Evolutionary conservation across 2,797 vertebrate genomes (phyloP), one percentile per base, ranked within the genome.

Genomic region (Nannoperca australis): DNA sequence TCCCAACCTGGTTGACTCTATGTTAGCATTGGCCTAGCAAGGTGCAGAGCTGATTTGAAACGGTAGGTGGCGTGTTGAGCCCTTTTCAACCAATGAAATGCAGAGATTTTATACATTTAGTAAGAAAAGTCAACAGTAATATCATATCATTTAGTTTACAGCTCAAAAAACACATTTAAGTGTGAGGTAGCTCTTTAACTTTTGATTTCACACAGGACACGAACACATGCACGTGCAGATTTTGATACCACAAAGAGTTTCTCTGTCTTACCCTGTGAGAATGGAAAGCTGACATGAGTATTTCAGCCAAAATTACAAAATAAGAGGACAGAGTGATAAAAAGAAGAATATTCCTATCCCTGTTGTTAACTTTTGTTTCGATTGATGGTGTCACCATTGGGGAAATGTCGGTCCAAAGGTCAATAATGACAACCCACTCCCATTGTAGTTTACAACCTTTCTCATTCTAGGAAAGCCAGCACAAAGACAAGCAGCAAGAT

Each of bases 371-470:
- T 50, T 81, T 70, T 34, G 76, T 89, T 88, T 85, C 73, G 0
- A 81, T 73, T 73, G 59, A 55, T 47, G 45, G 24, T 56, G 53
- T 40, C 20, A 77, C 79, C 64, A 56, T 66, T 60, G 70, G 20
- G 6, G n/a, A 79, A 78, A 70, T 59, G 24, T 14, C 1, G 3
- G 92, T 95, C 84, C 92, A 94, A 95, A 95, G 95, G 85, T 93
- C 85, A 76, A 8, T 2, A 34, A 17, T 47, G 14, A 82, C 51
- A 71, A 50, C 76, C 81, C 76, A 86, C 71, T 77, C 79, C 75
- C 49, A 66, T 60, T 64, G 70, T 84, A 85, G 79, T 93, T 93
- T 93, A 90, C 84, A 84, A 81, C 81, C 65, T 2, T 81, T 84
- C 40, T 88, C 80, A 87, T 56, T 90, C 24, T 13, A 50, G 67